Evolutionary conservation across 2,113 vertebrate genomes (phyloP).

Genomic region (Sylvilagus bachmani): DNA sequence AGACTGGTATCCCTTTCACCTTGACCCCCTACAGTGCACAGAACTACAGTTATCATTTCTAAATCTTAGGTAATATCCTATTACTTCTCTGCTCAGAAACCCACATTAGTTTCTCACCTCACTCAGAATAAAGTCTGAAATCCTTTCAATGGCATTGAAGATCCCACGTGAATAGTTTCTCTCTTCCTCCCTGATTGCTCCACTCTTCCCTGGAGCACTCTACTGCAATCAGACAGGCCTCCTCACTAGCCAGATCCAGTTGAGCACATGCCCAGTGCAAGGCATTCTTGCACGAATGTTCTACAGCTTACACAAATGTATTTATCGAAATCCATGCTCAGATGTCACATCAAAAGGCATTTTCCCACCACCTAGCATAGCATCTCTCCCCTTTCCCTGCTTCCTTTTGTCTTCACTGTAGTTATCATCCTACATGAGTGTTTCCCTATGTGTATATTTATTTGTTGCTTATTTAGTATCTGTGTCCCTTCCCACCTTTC

Average conservation of each 20-base stretch:
- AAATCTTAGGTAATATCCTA: background rate
- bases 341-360: background rate
- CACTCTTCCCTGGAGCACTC: background rate
- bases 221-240: background rate
- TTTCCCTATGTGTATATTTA: background rate
- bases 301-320: background rate
- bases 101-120: background rate
- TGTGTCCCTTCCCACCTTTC: background rate
- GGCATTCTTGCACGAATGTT: background rate
- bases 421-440: background rate
- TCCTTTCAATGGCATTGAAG: background rate
- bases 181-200: background rate
- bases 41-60: background rate
- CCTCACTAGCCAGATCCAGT: background rate
- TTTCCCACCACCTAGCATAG: background rate
- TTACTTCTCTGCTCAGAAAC: background rate
- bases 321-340: background rate
- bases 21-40: background rate
- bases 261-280: background rate
- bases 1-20: background rate
- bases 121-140: slow-evolving; percentile 30
- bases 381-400: background rate
- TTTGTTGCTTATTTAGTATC: background rate
- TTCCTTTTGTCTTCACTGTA: background rate
- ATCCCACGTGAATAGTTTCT: background rate